Evolutionary conservation across 2,113 vertebrate species (phyloP), one percentile per base, ranked within the genome.

Genomic region (Bubo scandiacus): DNA sequence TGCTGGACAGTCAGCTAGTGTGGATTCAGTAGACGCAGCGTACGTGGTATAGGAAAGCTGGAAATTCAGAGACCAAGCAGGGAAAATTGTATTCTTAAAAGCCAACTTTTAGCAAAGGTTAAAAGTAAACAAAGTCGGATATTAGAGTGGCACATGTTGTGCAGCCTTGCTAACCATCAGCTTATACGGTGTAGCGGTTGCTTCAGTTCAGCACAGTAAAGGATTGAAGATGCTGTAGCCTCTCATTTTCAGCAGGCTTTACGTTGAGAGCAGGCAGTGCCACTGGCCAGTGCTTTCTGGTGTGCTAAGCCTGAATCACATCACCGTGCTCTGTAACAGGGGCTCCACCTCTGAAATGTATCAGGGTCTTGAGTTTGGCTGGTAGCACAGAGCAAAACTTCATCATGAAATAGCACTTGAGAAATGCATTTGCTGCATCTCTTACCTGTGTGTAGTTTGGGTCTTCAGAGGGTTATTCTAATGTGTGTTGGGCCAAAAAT

Each of bases 1-100:
- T 25, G 43, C 83, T 1, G 8, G 61, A 11, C 59, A n/a, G 32
- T 12, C 13, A 4, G 83, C 63, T 36, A 10, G 47, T 2, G 21
- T 1, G 18, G 57, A 3, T 52, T 61, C 59, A 6, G n/a, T 36
- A 57, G 61, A 55, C 1, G 0, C 57, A 51, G 82, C 11, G 0
- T 4, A 6, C 0, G 0, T 42, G 38, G 9, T 23, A 1, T 8
- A 13, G 71, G 61, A 40, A n/a, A 42, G 25, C 74, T 85, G 70
- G 51, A 8, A 36, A 21, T n/a, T 58, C 49, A 36, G 66, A 55
- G 25, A 43, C 29, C 43, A 27, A 1, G 9, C 57, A 47, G 55
- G 51, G n/a, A 18, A 18, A 34, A 4, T 0, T 18, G 26, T 8
- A 5, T 42, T 47, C 83, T 71, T 63, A 6, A 40, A 40, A 83